Base-by-base conservation (phyloP, 2,888 invertebrate genomes). In the Reticulitermes lucifugus region DNA sequence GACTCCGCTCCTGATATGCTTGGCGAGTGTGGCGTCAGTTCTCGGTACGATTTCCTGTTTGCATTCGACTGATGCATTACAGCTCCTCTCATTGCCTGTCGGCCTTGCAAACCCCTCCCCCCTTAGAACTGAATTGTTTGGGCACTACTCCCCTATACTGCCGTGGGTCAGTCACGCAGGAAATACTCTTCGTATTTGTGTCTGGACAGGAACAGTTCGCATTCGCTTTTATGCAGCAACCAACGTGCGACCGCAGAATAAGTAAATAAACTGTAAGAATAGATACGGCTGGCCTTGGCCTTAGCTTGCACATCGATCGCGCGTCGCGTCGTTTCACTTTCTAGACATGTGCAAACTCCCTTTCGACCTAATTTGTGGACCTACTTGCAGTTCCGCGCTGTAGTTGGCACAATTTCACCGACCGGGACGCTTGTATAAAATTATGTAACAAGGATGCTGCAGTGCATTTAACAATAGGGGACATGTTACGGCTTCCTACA, bases 61-160 rank as follows among this genome's bases (percentile, higher is more conserved):
- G 51, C 77, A 51, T 77, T 77, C 75, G 43, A 35, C 35, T n/a
- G 43, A 12, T 43, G 75, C 75, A 29, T n/a, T 71, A 12, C 35
- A 43, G 14, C 35, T 75, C 77, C 18, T 35, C n/a, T 77, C 51
- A 25, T 46, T 46, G 77, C 46, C 7, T 22, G 77, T 77, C 77
- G 77, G 35, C 77, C 77, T 77, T 77, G 77, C 77, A n/a, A 77
- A 77, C 51, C 46, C 77, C 77, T n/a, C 46, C 41, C 65, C 46
- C 51, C 43, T 25, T 29, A 73, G 35, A 14, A 41, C 73, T 46
- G 46, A 46, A 12, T 18, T 41, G 22, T 73, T 1, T n/a, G 46
- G 41, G 21, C 77, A 41, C 21, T 46, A n/a, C 77, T 77, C 77
- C 51, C 46, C 25, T 77, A 18, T 22, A 77, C 21, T 77, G 51